Evolutionary conservation across 2,888 invertebrate genomes (phyloP), one percentile per base, ranked within the genome.

Genomic region (Bedellia somnulentella): DNA sequence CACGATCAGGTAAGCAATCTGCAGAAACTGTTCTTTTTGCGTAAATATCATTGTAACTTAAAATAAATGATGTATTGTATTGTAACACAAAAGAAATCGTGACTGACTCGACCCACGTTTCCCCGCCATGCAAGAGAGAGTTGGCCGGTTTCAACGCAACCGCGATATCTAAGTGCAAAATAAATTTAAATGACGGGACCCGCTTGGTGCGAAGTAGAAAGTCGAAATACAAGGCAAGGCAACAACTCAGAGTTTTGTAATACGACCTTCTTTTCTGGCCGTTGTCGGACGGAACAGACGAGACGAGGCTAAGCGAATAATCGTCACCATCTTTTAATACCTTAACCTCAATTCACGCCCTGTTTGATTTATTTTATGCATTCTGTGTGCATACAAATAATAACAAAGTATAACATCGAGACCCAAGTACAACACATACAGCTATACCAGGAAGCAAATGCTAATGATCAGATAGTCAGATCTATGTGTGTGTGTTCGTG

Each of bases 1-100:
- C 86, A 84, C 64, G 87, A 87, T 80, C 87, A 88, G 86, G 90
- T 90, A 73, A 75, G 82, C 78, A 52, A 28, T 15, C 22, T 24
- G 13, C 1, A 21, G 21, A 21, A 21, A 21, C n/a, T 21, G 11
- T 17, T 15, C 27, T 17, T 6, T 26, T n/a, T 15, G 15, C 6
- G n/a, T n/a, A n/a, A n/a, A n/a, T n/a, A 14, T 14, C 5, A 11
- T n/a, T 24, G 8, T 3, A 24, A 24, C 11, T 2, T 3, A 24
- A 24, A 11, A 24, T 24, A 24, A 6, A 21, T n/a, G 21, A 8
- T 21, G 21, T 21, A 21, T n/a, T 6, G 18, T 9, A 18, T 18
- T 50, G 48, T 52, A 43, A 53, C 45, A 46, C 41, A 40, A 61
- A 66, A 63, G 64, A 66, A 64, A 66, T 58, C 66, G 68, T 68